Evolutionary conservation across 2,797 vertebrate species (phyloP), one percentile per base, ranked within the genome.

Genomic region (Takifugu ocellatus): DNA sequence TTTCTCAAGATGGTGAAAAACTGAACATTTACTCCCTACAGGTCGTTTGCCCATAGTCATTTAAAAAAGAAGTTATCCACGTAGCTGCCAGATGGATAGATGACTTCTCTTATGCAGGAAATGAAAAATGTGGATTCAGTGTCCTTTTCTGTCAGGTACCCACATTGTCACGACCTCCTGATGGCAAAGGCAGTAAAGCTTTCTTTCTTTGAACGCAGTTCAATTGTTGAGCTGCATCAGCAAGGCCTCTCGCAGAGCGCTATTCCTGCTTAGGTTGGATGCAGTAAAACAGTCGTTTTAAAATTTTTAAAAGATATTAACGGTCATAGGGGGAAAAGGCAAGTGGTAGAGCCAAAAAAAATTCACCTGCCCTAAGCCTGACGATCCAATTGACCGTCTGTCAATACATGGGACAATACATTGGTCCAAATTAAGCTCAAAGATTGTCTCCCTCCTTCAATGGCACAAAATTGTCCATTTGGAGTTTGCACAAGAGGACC

Each of bases 261-360:
- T 15, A 45, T n/a, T 45, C 15, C 45, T 46, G 17, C 44, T 17
- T 5, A 46, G 17, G 44, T 46, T 46, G 44, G 43, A 44, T 44
- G 43, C 14, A 44, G 43, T 16, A 44, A 44, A n/a, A 46, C 45
- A 46, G 45, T 46, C 45, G 8, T 46, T 46, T 46, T 46, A 46
- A 46, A 46, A 5, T 46, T 46, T 17, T 45, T 21, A 6, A 46
- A 21, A 46, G 45, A 17, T 46, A 2, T 17, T 24, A 17, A 46
- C 3, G 45, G 45, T 46, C 24, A n/a, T n/a, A 3, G 17, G n/a
- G 24, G 3, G 0, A 46, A 46, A 46, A 2, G 17, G 6, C 5
- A 21, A 46, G 17, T 46, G n/a, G 45, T 46, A 46, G n/a, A 46
- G n/a, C 45, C 45, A 6, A 46, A 46, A 46, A 24, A 46, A 12